Evolutionary conservation across 1,140 invertebrate genomes (phyloP).

Genomic region (Parapsyche elsis): DNA sequence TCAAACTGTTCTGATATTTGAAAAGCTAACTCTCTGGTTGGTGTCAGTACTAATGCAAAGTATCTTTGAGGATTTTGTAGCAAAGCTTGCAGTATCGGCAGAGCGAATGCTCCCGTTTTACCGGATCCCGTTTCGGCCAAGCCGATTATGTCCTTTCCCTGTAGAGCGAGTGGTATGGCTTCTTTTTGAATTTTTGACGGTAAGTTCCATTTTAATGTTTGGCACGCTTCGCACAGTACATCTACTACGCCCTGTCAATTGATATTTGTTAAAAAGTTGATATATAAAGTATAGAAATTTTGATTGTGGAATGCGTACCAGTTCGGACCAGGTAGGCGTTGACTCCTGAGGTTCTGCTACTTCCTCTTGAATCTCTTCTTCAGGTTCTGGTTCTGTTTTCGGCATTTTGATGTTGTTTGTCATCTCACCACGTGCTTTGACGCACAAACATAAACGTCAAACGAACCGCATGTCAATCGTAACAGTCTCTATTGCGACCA

Average conservation of each 20-base stretch:
- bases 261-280: conserved; percentile 39
- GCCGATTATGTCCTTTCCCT: conserved; percentile 96
- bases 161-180: conserved; percentile 88
- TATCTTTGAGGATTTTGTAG: conserved; percentile 92
- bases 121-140: conserved; percentile 98
- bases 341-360: neutral
- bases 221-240: conserved; percentile 90
- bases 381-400: too few species aligned
- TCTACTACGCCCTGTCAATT: conserved; percentile 87
- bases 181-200: conserved; percentile 96
- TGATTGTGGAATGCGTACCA: conserved; percentile 8
- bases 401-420: too few species aligned
- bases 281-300: neutral
- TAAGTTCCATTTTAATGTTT: conserved; percentile 90
- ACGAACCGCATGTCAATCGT: too few species aligned
- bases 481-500: too few species aligned
- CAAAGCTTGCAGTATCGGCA: conserved; percentile 93
- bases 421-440: too few species aligned
- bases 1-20: conserved; percentile 97
- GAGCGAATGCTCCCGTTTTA: conserved; percentile 96
- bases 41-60: conserved; percentile 94
- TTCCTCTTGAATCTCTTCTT: neutral
- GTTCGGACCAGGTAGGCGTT: neutral
- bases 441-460: too few species aligned
- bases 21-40: conserved; percentile 96